Conservation (phyloP, 2,888 invertebrate genomes). For the Tipula unca region DNA sequence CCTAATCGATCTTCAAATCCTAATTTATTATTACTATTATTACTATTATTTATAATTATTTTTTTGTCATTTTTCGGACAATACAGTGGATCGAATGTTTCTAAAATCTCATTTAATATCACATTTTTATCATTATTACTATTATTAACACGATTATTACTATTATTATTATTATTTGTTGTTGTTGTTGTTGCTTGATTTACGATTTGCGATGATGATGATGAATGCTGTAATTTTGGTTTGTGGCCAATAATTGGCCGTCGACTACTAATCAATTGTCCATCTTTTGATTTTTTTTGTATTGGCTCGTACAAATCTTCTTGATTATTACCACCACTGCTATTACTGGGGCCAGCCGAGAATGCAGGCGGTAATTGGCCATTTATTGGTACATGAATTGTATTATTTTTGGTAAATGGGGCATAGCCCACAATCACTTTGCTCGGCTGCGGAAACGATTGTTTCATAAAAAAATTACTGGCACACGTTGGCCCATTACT, state of each 20-base stretch:
- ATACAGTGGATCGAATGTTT: conserved; percentile 8
- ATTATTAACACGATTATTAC: neutral
- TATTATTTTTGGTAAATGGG: conserved; percentile 24
- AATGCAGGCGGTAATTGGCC: conserved; percentile 24
- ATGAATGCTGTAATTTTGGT: neutral
- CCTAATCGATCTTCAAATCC: conserved; percentile 16
- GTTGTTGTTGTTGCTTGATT: neutral
- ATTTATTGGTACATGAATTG: conserved; percentile 24
- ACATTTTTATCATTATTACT: conserved; percentile 14
- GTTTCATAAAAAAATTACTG: conserved; percentile 21
- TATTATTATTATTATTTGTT: conserved; percentile 1
- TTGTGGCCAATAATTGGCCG: neutral
- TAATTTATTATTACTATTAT: neutral
- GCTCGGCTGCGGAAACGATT: conserved; percentile 20
- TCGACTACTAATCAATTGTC: neutral
- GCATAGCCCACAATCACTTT: conserved; percentile 22
- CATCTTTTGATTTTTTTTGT: conserved; percentile 14
- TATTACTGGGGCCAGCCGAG: neutral
- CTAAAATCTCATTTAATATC: conserved; percentile 2
- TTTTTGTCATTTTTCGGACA: neutral
- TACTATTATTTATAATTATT: conserved; percentile 3
- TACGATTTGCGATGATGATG: conserved; percentile 8
- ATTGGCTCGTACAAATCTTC: conserved; percentile 17
- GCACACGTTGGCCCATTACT: neutral
- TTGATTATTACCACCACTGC: neutral